phyloP scores from a whole-genome alignment of 2,888 invertebrate species.

The Drosophila fungiperda region DNA sequence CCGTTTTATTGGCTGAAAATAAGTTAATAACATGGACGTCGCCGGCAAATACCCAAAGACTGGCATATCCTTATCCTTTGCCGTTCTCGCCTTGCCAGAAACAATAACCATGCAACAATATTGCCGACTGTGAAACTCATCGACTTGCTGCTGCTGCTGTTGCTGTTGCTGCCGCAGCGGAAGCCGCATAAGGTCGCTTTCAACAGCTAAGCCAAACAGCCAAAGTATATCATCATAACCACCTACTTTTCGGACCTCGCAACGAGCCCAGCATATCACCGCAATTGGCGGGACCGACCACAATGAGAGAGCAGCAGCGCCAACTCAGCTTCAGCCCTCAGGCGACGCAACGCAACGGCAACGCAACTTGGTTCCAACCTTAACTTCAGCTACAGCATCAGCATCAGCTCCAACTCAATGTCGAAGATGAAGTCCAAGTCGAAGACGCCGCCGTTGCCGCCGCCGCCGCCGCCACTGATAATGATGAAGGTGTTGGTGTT shows the following conservation, averaged over 20 bases:
- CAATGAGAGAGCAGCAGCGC: slow-evolving; percentile 67
- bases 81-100: slow-evolving; percentile 26
- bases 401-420: slow-evolving; percentile 4
- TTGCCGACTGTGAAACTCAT: slow-evolving; percentile 56
- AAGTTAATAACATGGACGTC: slow-evolving; percentile 83
- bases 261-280: slow-evolving; percentile 33
- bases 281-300: slow-evolving; percentile 50
- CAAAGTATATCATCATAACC: slow-evolving; percentile 83
- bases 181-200: slow-evolving; percentile 72
- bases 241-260: slow-evolving; percentile 78
- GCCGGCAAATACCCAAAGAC: slow-evolving; percentile 46
- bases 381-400: neutral
- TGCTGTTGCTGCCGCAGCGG: slow-evolving; percentile 52
- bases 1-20: slow-evolving; percentile 83
- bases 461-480: slow-evolving; percentile 64
- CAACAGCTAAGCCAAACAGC: slow-evolving; percentile 70
- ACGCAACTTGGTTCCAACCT: slow-evolving; percentile 7
- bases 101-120: slow-evolving; percentile 78
- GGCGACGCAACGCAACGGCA: slow-evolving; percentile 31
- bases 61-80: slow-evolving; percentile 47
- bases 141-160: slow-evolving; percentile 17
- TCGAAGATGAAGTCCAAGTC: slow-evolving; percentile 16
- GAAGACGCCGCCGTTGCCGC: slow-evolving; percentile 44
- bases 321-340: slow-evolving; percentile 57
- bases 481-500: slow-evolving; percentile 77